A percentile compares a stretch with the other conserved stretches of the same genome.
phyloP scores from a whole-genome alignment of 2,113 vertebrate species.

The Sturnira hondurensis region DNA sequence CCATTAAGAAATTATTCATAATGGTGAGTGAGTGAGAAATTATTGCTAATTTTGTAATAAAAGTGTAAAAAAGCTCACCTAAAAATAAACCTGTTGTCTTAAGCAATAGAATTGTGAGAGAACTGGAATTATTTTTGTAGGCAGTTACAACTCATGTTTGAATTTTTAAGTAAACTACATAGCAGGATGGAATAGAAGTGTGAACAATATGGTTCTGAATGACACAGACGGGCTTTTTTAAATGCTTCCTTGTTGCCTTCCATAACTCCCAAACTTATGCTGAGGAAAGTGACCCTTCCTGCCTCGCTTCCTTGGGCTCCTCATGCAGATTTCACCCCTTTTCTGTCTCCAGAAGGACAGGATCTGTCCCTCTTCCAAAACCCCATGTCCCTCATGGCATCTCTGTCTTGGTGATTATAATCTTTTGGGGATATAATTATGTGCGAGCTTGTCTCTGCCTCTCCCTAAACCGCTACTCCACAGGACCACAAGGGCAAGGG shows the following conservation, averaged over 20 bases:
- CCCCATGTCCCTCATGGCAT: rapidly evolving
- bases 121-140: not conserved
- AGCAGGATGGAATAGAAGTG: not conserved
- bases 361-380: not conserved
- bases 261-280: not conserved
- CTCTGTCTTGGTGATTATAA: no score
- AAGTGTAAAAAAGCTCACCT: not conserved
- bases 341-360: not conserved
- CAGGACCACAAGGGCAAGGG: not conserved
- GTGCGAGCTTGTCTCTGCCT: not conserved
- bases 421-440: not conserved
- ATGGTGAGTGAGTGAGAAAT: not conserved
- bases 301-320: not conserved
- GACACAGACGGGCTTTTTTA: not conserved
- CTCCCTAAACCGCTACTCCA: not conserved
- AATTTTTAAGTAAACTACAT: not conserved
- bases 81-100: not conserved
- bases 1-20: not conserved
- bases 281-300: not conserved
- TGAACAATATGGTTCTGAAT: not conserved
- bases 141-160: not conserved
- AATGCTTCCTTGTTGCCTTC: not conserved
- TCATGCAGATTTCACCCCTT: not conserved
- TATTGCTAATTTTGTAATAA: not conserved
- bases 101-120: not conserved